Evolutionary conservation across 2,113 vertebrate species (phyloP).

Genomic region (Scomber japonicus): DNA sequence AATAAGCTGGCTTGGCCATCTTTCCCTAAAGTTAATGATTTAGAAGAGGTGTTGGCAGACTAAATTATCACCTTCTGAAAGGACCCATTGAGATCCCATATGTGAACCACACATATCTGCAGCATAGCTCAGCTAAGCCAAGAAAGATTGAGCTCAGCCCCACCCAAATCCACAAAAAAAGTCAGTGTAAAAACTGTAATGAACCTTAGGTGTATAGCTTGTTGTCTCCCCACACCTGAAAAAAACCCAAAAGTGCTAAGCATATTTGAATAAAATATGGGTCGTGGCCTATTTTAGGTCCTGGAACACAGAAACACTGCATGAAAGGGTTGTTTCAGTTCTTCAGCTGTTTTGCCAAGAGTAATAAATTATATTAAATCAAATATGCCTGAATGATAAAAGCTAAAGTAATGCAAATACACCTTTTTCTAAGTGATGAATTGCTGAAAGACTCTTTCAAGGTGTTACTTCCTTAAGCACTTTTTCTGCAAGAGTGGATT

Average conservation of each 20-base stretch:
- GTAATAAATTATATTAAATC: slow-evolving; percentile 32
- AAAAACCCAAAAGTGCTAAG: slow-evolving; percentile 3
- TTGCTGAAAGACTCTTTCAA: slow-evolving; percentile 45
- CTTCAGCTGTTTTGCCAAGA: slow-evolving; percentile 16
- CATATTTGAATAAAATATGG: slow-evolving; percentile 42
- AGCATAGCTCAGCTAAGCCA: slow-evolving; percentile 28
- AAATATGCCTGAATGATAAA: slow-evolving; percentile 30
- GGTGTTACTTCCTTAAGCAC: slow-evolving; percentile 15
- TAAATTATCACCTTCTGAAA: slow-evolving; percentile 76
- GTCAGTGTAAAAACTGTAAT: slow-evolving; percentile 31
- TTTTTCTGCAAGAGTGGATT: slow-evolving; percentile 32
- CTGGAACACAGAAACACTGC: background rate
- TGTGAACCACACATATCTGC: slow-evolving; percentile 57
- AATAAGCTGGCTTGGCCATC: slow-evolving; percentile 48
- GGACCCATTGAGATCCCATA: slow-evolving; percentile 68
- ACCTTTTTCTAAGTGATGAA: slow-evolving; percentile 12
- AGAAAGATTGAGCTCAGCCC: slow-evolving; percentile 9
- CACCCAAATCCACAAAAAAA: slow-evolving; percentile 13
- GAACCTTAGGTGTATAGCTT: slow-evolving; percentile 25
- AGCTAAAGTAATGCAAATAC: slow-evolving; percentile 4
- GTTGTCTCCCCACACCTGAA: slow-evolving; percentile 17
- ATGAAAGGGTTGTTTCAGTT: slow-evolving; percentile 4
- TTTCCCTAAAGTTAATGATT: slow-evolving; percentile 76
- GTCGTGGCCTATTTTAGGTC: slow-evolving; percentile 27
- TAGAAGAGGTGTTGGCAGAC: slow-evolving; percentile 73